Evolutionary conservation across 2,888 invertebrate species (phyloP).

Genomic region (Leucania comma): DNA sequence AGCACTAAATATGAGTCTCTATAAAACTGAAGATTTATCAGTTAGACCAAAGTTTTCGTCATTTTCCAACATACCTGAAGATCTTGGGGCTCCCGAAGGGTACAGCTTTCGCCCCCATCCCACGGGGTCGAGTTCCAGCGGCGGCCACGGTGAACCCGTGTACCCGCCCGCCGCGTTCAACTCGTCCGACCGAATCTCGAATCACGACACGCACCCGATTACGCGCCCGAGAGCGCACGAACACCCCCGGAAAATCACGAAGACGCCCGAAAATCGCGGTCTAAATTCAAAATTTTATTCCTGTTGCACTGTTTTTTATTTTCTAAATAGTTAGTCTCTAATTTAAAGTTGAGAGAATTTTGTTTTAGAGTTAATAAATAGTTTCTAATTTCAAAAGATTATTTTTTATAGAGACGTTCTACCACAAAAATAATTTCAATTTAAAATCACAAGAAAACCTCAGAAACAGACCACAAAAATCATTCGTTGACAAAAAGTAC

Average conservation of each 20-base stretch:
- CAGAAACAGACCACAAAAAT: constrained; percentile 57
- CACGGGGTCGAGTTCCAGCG: constrained; percentile 94
- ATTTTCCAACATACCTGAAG: constrained; percentile 86
- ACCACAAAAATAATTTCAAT: constrained; percentile 40
- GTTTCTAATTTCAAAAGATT: constrained; percentile 23
- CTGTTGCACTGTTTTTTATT: constrained; percentile 43
- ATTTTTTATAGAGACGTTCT: constrained; percentile 15
- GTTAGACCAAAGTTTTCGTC: constrained; percentile 21
- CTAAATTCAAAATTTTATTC: constrained; percentile 62
- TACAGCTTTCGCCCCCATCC: constrained; percentile 96
- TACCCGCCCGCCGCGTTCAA: constrained; percentile 93
- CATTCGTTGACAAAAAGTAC: constrained; percentile 39
- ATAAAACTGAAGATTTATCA: not conserved
- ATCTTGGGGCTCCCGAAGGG: constrained; percentile 93
- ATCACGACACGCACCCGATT: constrained; percentile 81
- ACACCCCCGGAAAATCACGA: constrained; percentile 79
- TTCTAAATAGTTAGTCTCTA: not conserved
- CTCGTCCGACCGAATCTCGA: constrained; percentile 95
- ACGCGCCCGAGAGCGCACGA: constrained; percentile 84
- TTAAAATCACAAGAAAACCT: constrained; percentile 50
- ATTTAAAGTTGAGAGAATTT: constrained; percentile 2
- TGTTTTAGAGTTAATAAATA: not conserved
- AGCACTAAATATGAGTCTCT: not conserved
- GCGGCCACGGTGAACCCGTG: constrained; percentile 95
- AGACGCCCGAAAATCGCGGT: constrained; percentile 66